Conservation (phyloP, 2,888 invertebrate species). For the Ichneumoninae sp. region DNA sequence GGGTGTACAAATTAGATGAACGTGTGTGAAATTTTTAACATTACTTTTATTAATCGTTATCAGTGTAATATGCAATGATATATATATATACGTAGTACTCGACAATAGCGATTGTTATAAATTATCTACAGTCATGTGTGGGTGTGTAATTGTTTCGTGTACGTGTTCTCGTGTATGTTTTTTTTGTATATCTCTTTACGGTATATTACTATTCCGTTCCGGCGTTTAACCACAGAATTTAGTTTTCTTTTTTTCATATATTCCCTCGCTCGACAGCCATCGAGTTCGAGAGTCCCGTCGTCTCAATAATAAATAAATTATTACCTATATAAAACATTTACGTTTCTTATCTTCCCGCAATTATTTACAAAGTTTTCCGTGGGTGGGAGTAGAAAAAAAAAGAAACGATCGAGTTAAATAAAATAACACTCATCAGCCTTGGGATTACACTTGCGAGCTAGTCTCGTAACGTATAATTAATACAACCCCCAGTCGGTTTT, state of each 20-base stretch:
- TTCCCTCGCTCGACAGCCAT: slow-evolving; percentile 41
- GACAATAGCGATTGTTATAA: slow-evolving; percentile 83
- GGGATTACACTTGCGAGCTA: slow-evolving; percentile 69
- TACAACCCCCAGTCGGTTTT: slow-evolving; percentile 61
- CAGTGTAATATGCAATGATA: slow-evolving; percentile 81
- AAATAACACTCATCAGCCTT: slow-evolving; percentile 71
- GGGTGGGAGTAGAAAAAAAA: slow-evolving; percentile 67
- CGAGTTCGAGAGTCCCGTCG: slow-evolving; percentile 25
- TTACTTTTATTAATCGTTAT: slow-evolving; percentile 83
- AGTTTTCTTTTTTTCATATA: slow-evolving; percentile 58
- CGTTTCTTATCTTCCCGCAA: slow-evolving; percentile 72
- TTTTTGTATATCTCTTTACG: slow-evolving; percentile 71
- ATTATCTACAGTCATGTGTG: slow-evolving; percentile 83
- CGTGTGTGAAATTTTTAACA: slow-evolving; percentile 77
- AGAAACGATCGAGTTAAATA: slow-evolving; percentile 72
- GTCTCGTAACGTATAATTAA: slow-evolving; percentile 64
- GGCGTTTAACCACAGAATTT: slow-evolving; percentile 58
- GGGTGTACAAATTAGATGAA: background rate
- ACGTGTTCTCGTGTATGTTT: slow-evolving; percentile 68
- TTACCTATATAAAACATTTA: slow-evolving; percentile 81
- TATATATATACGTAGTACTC: slow-evolving; percentile 75
- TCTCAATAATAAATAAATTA: slow-evolving; percentile 82
- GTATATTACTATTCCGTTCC: slow-evolving; percentile 62
- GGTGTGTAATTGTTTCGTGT: slow-evolving; percentile 69
- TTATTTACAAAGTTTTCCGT: slow-evolving; percentile 78